A percentile compares a stretch with the other conserved stretches of the same genome.
Conservation (phyloP, 2,888 invertebrate species). For the Eupithecia vulgata region DNA sequence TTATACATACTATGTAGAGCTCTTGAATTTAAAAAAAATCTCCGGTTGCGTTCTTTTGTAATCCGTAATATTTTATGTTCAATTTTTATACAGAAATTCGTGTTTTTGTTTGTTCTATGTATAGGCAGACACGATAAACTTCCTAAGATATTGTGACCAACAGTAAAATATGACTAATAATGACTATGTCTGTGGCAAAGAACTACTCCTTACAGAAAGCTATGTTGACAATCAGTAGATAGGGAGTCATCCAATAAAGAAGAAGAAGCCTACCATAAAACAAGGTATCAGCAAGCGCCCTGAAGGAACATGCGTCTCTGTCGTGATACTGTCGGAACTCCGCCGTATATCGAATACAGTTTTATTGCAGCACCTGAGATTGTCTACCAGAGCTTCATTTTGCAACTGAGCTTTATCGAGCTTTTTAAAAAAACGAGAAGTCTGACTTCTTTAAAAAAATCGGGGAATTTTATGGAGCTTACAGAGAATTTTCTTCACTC, state of each 20-base stretch:
- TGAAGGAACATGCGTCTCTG: constrained; percentile 41
- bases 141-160: not conserved
- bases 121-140: not conserved
- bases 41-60: not conserved
- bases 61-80: not conserved
- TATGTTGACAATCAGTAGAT: not conserved
- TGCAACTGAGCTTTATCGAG: constrained; percentile 14
- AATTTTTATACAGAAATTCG: not conserved
- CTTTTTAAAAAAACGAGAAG: not conserved
- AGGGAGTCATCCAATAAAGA: constrained; percentile 18
- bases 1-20: not conserved
- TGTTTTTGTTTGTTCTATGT: not conserved
- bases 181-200: not conserved
- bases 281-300: constrained; percentile 24
- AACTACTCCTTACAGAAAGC: not conserved
- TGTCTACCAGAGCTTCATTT: constrained; percentile 20
- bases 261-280: constrained; percentile 23
- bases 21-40: not conserved
- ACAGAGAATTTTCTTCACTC: not conserved
- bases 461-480: not conserved
- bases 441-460: not conserved
- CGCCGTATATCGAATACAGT: constrained; percentile 34
- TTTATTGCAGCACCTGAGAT: constrained; percentile 38
- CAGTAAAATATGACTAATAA: not conserved
- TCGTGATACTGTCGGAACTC: constrained; percentile 39